Evolutionary conservation across 1,140 invertebrate species (phyloP).

Genomic region (Magallana gigas): DNA sequence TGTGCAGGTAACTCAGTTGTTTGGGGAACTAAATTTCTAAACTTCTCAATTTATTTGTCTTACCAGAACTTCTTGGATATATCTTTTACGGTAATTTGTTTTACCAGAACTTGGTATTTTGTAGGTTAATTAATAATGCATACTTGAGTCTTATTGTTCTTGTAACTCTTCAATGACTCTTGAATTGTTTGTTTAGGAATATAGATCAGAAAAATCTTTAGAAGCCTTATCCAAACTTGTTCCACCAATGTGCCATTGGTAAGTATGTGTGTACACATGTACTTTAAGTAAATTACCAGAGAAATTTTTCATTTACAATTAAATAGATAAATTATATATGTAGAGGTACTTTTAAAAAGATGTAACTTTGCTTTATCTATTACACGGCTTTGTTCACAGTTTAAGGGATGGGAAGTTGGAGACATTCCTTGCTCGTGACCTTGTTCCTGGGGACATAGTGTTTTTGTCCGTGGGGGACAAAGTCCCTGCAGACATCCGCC

Average conservation of each 20-base stretch:
- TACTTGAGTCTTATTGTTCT: not conserved
- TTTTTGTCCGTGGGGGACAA: slow-evolving; percentile 95
- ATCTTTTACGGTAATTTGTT: not conserved
- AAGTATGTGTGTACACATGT: slow-evolving; percentile 52
- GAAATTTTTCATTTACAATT: too few relatives aligned
- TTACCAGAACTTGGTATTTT: not conserved
- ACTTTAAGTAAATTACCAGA: too few relatives aligned
- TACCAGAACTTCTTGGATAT: too few relatives aligned
- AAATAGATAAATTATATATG: too few relatives aligned
- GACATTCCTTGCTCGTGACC: slow-evolving; percentile 94
- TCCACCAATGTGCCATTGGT: slow-evolving; percentile 84
- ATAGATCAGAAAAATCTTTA: slow-evolving; percentile 99
- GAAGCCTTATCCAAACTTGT: slow-evolving; percentile 99
- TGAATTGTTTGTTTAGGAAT: slow-evolving; percentile 84
- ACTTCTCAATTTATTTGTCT: too few relatives aligned
- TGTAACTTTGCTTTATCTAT: too few relatives aligned
- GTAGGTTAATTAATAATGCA: too few relatives aligned
- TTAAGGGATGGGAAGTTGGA: slow-evolving; percentile 93
- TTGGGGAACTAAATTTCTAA: too few relatives aligned
- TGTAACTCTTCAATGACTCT: not conserved
- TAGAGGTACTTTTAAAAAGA: too few relatives aligned
- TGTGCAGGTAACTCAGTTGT: slow-evolving; percentile 85
- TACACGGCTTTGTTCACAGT: slow-evolving; percentile 70
- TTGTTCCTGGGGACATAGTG: slow-evolving; percentile 99
- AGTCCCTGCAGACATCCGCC: slow-evolving; percentile 96